Evolutionary conservation across 2,797 vertebrate species (phyloP).

Genomic region (Pitangus sulphuratus): DNA sequence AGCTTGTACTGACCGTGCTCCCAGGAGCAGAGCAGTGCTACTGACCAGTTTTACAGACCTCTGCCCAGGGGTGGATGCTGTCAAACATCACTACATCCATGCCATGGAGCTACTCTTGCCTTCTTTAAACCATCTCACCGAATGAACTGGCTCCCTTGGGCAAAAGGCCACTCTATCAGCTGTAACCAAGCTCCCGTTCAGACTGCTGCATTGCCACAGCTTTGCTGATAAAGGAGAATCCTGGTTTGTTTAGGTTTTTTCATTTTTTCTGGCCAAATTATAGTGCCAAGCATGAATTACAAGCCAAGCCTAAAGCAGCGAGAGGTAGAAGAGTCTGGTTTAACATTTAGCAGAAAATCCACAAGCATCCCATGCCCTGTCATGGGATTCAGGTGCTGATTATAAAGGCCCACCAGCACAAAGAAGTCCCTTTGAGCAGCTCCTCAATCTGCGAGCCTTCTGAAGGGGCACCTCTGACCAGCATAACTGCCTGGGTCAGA

Average conservation of each 20-base stretch:
- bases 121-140: not conserved
- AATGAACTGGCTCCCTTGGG: not conserved
- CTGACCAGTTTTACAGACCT: not conserved
- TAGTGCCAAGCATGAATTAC: not conserved
- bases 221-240: not conserved
- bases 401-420: not conserved
- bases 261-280: not conserved
- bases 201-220: not conserved
- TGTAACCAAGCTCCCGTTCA: not conserved
- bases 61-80: not conserved
- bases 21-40: not conserved
- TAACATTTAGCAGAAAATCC: not conserved
- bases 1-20: not conserved
- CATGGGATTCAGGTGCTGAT: not conserved
- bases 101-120: fast-evolving
- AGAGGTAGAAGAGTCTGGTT: not conserved
- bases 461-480: not conserved
- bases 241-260: not conserved
- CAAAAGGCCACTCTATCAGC: not conserved
- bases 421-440: not conserved
- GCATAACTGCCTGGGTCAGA: not conserved
- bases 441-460: fast-evolving
- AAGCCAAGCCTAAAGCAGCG: not conserved
- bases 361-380: not conserved
- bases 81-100: not conserved